Evolutionary conservation across 2,113 vertebrate genomes (phyloP).

Genomic region (Anguilla rostrata): DNA sequence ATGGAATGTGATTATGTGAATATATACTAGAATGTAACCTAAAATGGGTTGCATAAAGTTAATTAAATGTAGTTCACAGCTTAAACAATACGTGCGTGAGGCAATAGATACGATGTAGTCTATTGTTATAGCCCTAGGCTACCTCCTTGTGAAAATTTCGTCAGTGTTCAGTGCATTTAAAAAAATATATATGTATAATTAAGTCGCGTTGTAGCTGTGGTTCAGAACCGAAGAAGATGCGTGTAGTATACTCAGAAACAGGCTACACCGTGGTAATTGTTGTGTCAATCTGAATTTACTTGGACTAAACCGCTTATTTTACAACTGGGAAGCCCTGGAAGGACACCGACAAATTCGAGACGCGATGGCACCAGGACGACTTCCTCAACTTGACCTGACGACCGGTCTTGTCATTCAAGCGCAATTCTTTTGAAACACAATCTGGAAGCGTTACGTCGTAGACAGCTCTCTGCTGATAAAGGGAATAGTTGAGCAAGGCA

Average conservation of each 20-base stretch:
- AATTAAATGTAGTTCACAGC: no score
- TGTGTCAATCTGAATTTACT: neutral
- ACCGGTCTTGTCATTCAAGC: constrained; percentile 1
- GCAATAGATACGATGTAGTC: no score
- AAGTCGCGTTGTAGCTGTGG: no score
- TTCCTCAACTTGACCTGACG: neutral
- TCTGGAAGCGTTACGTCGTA: neutral
- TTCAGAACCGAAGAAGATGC: neutral
- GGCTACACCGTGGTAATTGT: neutral
- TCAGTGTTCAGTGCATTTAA: no score
- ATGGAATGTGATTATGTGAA: no score
- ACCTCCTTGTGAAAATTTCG: no score
- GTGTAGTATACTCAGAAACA: neutral
- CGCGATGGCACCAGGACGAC: neutral
- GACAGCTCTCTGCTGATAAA: neutral
- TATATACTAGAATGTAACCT: no score
- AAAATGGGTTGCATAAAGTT: no score
- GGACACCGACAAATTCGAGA: neutral
- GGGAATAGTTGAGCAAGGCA: neutral
- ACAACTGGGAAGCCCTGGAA: neutral
- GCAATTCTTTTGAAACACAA: neutral
- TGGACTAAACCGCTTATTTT: neutral
- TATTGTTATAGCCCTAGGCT: no score
- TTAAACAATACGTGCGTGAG: no score
- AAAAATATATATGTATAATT: no score